A percentile compares a stretch with the other conserved stretches of the same genome.
phyloP scores from a whole-genome alignment of 2,888 invertebrate genomes.

The Xestoiulus laeticollis region DNA sequence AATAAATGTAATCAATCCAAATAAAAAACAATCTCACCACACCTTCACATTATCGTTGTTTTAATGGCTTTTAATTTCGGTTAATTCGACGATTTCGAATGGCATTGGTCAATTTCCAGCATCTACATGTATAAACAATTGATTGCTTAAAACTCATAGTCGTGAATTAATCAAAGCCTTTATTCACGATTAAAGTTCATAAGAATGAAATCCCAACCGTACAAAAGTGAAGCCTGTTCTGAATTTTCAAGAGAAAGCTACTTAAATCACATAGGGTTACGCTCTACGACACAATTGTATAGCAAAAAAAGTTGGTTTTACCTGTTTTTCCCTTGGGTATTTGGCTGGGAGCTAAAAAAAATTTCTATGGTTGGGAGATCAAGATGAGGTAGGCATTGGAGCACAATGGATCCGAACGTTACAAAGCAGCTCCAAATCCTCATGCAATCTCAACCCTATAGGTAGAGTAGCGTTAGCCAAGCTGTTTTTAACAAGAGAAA shows the following conservation, averaged over 20 bases:
- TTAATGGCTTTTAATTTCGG: not conserved
- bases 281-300: not conserved
- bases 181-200: not conserved
- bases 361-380: not conserved
- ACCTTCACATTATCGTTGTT: not conserved
- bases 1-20: not conserved
- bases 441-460: not conserved
- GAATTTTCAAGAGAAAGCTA: not conserved
- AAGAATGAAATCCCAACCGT: not conserved
- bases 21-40: not conserved
- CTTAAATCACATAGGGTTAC: not conserved
- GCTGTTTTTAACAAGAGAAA: conserved; percentile 30
- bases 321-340: not conserved
- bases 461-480: not conserved
- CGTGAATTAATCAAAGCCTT: not conserved
- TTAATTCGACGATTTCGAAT: not conserved
- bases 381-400: not conserved
- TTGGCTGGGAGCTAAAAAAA: not conserved
- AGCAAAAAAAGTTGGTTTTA: not conserved
- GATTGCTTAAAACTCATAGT: not conserved
- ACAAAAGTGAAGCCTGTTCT: not conserved
- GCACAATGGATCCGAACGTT: not conserved
- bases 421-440: not conserved
- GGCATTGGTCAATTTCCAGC: not conserved
- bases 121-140: not conserved